phyloP scores from a whole-genome alignment of 2,888 invertebrate species.

The Polyommatus icarus region DNA sequence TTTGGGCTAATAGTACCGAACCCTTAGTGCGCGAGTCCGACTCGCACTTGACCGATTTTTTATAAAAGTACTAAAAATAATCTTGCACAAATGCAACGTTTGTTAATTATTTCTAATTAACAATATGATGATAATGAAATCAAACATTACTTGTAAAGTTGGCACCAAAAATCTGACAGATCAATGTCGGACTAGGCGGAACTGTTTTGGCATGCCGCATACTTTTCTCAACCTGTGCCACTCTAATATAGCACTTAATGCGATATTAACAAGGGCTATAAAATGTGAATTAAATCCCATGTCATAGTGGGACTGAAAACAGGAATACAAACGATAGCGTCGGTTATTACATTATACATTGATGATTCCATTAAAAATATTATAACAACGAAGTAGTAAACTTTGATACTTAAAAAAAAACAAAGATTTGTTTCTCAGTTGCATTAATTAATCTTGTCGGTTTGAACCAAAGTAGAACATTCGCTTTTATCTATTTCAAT shows the following conservation, averaged over 20 bases:
- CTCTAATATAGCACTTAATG: constrained; percentile 41
- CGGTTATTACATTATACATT: constrained; percentile 45
- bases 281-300: constrained; percentile 39
- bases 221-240: neutral
- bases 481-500: neutral
- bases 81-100: neutral
- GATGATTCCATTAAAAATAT: constrained; percentile 34
- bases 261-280: constrained; percentile 35
- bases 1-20: too few relatives aligned
- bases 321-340: constrained; percentile 41
- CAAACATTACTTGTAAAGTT: constrained; percentile 40
- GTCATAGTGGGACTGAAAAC: constrained; percentile 43
- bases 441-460: neutral
- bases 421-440: neutral
- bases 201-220: constrained; percentile 51
- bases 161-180: constrained; percentile 49
- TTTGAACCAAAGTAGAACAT: neutral
- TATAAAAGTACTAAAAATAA: neutral
- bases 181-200: constrained; percentile 66
- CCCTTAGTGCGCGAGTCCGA: too few relatives aligned
- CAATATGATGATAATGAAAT: constrained; percentile 41
- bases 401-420: neutral
- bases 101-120: constrained; percentile 26
- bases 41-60: too few relatives aligned
- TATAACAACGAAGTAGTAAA: neutral